Evolutionary conservation across 2,113 vertebrate species (phyloP), one percentile per base, ranked within the genome.

Genomic region (Alethe castanea): DNA sequence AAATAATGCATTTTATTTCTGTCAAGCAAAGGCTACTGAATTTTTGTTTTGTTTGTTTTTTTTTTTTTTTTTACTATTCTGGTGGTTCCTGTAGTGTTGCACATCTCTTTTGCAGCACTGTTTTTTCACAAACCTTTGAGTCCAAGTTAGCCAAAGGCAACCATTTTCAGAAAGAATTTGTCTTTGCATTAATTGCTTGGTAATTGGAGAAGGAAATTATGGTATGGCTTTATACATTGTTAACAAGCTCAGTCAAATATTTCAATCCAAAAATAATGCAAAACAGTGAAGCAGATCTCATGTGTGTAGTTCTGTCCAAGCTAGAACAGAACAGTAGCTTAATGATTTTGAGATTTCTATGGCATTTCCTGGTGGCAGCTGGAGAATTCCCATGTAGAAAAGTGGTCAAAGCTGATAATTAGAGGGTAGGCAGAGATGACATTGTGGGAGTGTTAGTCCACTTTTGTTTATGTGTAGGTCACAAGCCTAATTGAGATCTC

Each of bases 11-110:
- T 87, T 97, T 96, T 94, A 36, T 81, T 86, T 53, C 45, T 86
- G 5, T 67, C 42, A 44, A 2, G n/a, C 36, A 53, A 95, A 95
- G 71, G n/a, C 61, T 25, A 14, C 50, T 74, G 60, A 62, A 42
- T 59, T 92, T 96, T 57, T 74, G 19, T 80, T 87, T 66, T 70
- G 29, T 94, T 95, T 96, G n/a, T 56, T 22, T 85, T 94, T 84
- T 66, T 70, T 28, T 94, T 95, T 96, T 35, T 56, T 22, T 85
- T 94, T 84, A 59, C 73, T 62, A 38, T 61, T 4, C 54, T 65
- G 89, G 65, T 52, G 29, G 81, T 91, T 47, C 66, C 29, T 57
- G 8, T 65, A 50, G 11, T 47, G 8, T 22, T 81, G 40, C 72
- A 66, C 6, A 38, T 72, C 60, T 73, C 6, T 14, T 76, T 71